Percentiles rank a stretch among this genome's conserved stretches.
Evolutionary conservation across 2,797 vertebrate species (phyloP).

Genomic region (Tadarida brasiliensis): DNA sequence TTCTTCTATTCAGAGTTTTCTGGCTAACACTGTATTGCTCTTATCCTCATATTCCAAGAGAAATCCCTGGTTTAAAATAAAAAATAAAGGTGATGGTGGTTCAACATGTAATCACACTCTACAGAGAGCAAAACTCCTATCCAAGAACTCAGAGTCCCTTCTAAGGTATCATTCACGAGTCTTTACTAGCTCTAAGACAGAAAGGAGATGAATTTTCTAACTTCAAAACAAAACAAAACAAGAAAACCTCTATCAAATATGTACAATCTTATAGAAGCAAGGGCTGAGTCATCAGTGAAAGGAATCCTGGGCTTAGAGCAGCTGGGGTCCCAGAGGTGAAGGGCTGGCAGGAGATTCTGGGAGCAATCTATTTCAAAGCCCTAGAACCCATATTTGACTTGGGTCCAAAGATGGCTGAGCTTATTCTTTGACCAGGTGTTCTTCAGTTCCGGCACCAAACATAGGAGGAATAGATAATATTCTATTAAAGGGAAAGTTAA

Average conservation of each 20-base stretch:
- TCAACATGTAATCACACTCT: background rate
- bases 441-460: constrained; percentile 90
- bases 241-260: background rate
- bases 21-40: background rate
- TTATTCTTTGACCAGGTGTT: constrained; percentile 95
- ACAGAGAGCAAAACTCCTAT: background rate
- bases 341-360: background rate
- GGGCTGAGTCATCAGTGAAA: background rate
- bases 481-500: background rate
- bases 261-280: background rate
- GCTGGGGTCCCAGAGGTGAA: background rate
- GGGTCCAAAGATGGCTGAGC: constrained; percentile 92
- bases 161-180: background rate
- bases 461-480: background rate
- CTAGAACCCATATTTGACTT: constrained; percentile 94
- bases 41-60: background rate
- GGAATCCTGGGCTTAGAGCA: background rate
- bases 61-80: background rate
- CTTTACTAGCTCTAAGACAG: background rate
- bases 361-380: background rate
- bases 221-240: background rate
- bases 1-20: background rate
- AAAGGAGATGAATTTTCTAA: constrained; percentile 28
- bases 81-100: background rate
- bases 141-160: background rate